Evolutionary conservation across 2,888 invertebrate species (phyloP).

Genomic region (Athrips mouffetella): DNA sequence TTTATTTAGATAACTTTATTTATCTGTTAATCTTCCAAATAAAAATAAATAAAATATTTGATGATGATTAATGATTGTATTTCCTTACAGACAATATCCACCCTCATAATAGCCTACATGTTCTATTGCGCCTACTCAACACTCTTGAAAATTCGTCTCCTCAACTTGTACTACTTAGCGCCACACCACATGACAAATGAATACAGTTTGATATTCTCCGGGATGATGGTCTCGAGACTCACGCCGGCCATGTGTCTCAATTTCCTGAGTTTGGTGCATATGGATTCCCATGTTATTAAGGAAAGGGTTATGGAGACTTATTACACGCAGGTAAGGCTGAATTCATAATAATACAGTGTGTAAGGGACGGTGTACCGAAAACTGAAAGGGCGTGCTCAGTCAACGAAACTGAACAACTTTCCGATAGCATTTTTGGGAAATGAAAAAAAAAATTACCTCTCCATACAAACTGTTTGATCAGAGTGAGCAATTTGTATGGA

Average conservation of each 20-base stretch:
- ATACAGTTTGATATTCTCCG: slow-evolving; percentile 98
- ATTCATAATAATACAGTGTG: too few species aligned
- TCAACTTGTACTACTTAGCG: slow-evolving; percentile 98
- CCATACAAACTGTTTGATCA: too few species aligned
- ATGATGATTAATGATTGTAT: too few species aligned
- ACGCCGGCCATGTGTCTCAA: slow-evolving; percentile 99
- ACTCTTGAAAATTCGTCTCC: slow-evolving; percentile 95
- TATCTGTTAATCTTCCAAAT: too few species aligned
- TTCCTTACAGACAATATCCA: slow-evolving; percentile 86
- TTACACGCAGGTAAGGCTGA: slow-evolving; percentile 91
- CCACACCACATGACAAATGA: slow-evolving; percentile 99
- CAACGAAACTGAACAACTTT: too few species aligned
- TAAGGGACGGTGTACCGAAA: too few species aligned
- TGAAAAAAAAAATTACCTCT: too few species aligned
- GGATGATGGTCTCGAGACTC: slow-evolving; percentile 97
- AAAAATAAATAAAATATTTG: too few species aligned
- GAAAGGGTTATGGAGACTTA: slow-evolving; percentile 90
- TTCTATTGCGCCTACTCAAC: slow-evolving; percentile 99
- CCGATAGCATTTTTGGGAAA: too few species aligned
- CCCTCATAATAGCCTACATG: slow-evolving; percentile 94
- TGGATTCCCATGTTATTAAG: slow-evolving; percentile 96
- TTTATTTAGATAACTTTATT: too few species aligned
- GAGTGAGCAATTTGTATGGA: too few species aligned
- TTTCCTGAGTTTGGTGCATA: slow-evolving; percentile 97
- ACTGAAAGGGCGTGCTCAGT: too few species aligned